Evolutionary conservation across 2,888 invertebrate species (phyloP).

Genomic region (Drosophila macrospina): DNA sequence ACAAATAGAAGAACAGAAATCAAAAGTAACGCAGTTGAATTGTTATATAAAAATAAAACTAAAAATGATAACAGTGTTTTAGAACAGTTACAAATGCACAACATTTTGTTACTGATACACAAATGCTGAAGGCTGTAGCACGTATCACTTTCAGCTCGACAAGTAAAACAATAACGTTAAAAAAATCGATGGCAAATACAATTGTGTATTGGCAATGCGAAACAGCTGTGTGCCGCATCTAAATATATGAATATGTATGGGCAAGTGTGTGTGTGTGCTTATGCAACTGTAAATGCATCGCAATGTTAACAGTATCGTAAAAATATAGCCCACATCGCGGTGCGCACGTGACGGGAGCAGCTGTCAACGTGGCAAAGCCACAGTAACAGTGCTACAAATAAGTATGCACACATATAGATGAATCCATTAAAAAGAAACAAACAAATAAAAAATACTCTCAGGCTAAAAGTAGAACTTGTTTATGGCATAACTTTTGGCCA

Average conservation of each 20-base stretch:
- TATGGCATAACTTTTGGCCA: neutral
- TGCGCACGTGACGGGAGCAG: constrained; percentile 35
- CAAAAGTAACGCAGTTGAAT: constrained; percentile 6
- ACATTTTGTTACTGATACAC: constrained; percentile 24
- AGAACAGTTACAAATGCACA: neutral
- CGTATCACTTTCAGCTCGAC: constrained; percentile 49
- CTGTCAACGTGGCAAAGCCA: constrained; percentile 46
- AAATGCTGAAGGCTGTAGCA: constrained; percentile 38
- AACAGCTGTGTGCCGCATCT: constrained; percentile 41
- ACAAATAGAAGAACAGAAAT: neutral
- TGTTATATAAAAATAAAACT: constrained; percentile 1
- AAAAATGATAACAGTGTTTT: constrained; percentile 8
- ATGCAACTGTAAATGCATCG: constrained; percentile 42
- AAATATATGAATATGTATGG: constrained; percentile 33
- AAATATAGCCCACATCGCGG: constrained; percentile 30
- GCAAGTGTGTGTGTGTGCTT: constrained; percentile 11
- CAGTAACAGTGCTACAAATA: constrained; percentile 38
- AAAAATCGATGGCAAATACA: constrained; percentile 70
- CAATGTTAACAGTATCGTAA: constrained; percentile 40
- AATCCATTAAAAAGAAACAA: constrained; percentile 12
- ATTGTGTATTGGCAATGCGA: constrained; percentile 46
- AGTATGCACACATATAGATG: constrained; percentile 29
- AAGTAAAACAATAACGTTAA: constrained; percentile 65
- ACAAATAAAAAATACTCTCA: neutral
- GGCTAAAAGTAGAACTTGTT: neutral